phyloP scores from a whole-genome alignment of 1,140 invertebrate species.

The Belonocnema kinseyi region DNA sequence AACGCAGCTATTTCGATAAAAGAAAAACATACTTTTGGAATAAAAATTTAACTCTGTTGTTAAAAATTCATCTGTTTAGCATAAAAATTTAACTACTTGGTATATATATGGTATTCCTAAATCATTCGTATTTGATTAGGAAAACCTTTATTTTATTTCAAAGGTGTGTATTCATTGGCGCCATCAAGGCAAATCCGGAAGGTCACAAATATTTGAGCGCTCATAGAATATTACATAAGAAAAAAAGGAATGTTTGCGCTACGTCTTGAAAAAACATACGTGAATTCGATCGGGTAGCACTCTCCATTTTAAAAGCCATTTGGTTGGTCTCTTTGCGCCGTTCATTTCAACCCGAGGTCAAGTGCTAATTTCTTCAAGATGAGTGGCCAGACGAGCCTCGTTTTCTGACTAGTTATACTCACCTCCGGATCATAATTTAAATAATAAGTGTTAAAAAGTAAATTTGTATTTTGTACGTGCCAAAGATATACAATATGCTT shows the following conservation, averaged over 20 bases:
- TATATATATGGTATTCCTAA: too few relatives aligned
- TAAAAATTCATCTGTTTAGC: too few relatives aligned
- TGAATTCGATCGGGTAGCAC: not conserved
- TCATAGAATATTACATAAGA: not conserved
- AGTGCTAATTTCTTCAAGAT: slow-evolving; percentile 19
- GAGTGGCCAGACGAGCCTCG: slow-evolving; percentile 1
- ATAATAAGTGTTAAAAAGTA: slow-evolving; percentile 19
- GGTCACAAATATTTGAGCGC: not conserved
- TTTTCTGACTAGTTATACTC: slow-evolving; percentile 10
- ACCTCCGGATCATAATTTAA: slow-evolving; percentile 9
- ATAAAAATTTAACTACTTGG: too few relatives aligned
- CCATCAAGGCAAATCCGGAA: not conserved
- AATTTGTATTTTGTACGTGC: not conserved
- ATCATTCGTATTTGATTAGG: too few relatives aligned
- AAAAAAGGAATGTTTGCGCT: not conserved
- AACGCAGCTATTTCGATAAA: too few relatives aligned
- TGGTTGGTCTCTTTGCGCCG: not conserved
- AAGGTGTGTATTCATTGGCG: not conserved
- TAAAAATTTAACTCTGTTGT: too few relatives aligned
- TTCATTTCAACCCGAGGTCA: slow-evolving; percentile 1
- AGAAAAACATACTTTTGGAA: too few relatives aligned
- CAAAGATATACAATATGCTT: too few relatives aligned
- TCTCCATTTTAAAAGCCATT: slow-evolving; percentile 16
- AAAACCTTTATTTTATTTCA: too few relatives aligned
- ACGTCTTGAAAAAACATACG: slow-evolving; percentile 12